phyloP scores from a whole-genome alignment of 1,140 invertebrate genomes.

The Chlorops oryzae region DNA sequence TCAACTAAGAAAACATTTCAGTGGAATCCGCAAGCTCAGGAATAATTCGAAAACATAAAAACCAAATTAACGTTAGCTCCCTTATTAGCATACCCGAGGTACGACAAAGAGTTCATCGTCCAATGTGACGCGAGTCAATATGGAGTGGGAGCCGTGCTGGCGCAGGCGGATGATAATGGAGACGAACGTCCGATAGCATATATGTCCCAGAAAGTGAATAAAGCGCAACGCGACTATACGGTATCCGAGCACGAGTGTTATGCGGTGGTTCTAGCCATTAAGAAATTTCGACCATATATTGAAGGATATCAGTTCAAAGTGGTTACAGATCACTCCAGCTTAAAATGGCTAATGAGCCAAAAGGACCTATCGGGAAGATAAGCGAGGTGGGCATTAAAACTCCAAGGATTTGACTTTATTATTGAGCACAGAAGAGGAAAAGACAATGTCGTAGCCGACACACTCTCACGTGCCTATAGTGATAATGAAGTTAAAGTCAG shows the following conservation, averaged over 20 bases:
- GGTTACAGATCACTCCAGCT: background rate
- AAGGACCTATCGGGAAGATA: background rate
- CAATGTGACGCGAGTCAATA: slow-evolving; percentile 6
- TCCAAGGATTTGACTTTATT: background rate
- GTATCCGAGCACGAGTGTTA: background rate
- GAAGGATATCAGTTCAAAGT: slow-evolving; percentile 19
- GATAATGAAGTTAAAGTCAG: too few species aligned
- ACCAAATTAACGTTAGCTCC: slow-evolving; percentile 12
- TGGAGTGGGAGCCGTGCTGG: slow-evolving; percentile 14
- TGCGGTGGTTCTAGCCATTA: background rate
- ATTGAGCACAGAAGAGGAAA: background rate
- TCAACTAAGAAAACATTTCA: slow-evolving; percentile 19
- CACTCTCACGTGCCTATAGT: background rate
- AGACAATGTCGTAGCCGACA: background rate
- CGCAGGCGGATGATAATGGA: slow-evolving; percentile 14
- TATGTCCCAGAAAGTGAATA: background rate
- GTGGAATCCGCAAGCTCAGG: background rate
- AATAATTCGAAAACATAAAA: slow-evolving; percentile 1
- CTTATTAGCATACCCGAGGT: slow-evolving; percentile 26
- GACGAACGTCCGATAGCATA: slow-evolving; percentile 12
- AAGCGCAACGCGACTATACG: background rate
- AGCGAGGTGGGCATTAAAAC: background rate
- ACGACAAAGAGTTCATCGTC: slow-evolving; percentile 12
- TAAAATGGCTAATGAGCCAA: background rate
- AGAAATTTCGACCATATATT: slow-evolving; percentile 47